Percentiles rank a stretch among this genome's conserved stretches.
Conservation (phyloP, 2,888 invertebrate species). For the Agriopis leucophaearia region DNA sequence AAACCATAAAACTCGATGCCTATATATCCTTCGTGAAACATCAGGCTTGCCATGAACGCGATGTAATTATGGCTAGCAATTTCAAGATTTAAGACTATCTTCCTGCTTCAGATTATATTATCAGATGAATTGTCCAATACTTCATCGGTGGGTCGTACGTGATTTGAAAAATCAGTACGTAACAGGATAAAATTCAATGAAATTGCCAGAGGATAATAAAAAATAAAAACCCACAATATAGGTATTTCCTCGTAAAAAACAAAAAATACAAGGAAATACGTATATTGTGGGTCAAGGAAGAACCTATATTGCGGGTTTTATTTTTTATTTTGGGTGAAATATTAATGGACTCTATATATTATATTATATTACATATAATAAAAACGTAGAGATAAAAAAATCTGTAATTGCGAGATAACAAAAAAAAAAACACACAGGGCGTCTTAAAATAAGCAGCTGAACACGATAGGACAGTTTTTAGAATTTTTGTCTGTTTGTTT, state of each 20-base stretch:
- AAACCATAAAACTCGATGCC: constrained; percentile 11
- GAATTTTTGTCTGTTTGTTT: no score
- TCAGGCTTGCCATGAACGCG: not conserved
- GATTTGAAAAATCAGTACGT: not conserved
- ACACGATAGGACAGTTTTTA: no score
- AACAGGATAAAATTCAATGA: not conserved
- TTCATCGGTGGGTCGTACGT: not conserved
- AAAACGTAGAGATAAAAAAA: no score
- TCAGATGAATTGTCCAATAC: not conserved
- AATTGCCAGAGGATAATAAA: not conserved
- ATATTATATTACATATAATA: no score
- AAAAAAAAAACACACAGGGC: no score
- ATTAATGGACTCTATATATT: no score
- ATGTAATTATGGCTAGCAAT: constrained; percentile 1
- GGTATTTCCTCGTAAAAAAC: not conserved
- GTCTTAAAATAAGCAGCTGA: no score
- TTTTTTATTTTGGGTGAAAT: no score
- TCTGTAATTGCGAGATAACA: no score
- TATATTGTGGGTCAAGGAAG: no score
- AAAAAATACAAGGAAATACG: no score
- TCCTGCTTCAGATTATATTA: not conserved
- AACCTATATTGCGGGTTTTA: no score
- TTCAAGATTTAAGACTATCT: constrained; percentile 11
- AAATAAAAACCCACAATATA: not conserved
- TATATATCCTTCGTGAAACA: constrained; percentile 4